Evolutionary conservation across 2,797 vertebrate species (phyloP), one percentile per base, ranked within the genome.

Genomic region (Zalophus californianus): DNA sequence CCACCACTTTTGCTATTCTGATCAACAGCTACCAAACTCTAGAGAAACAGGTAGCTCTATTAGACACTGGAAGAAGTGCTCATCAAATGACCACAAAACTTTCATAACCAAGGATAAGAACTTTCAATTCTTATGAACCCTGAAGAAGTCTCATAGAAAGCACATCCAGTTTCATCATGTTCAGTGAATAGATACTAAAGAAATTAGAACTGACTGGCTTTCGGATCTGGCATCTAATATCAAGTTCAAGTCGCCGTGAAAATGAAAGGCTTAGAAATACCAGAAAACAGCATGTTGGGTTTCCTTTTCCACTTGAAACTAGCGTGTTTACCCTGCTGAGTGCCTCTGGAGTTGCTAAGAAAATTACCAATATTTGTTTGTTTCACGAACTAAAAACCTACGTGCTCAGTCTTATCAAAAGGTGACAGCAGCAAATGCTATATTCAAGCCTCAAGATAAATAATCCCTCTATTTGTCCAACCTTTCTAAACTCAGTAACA

Each of bases 201-300:
- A 92, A 94, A 97, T 97, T 77, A 96, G 82, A 96, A 93, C 3
- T 44, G 56, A 90, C 82, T 82, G 41, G 60, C 44, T 95, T 94
- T 95, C 62, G 70, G 93, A 86, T 60, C 32, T 58, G 75, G 50
- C 20, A 77, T 84, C 52, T 68, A 83, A 38, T 50, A 95, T 72
- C 77, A 95, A 89, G 52, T 88, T 94, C 48, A 92, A 97, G 94
- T 91, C 41, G 29, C 48, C 73, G n/a, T 80, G 70, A 91, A 97
- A 96, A 91, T 78, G 18, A 97, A 96, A 95, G 75, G 35, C 9
- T 77, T 66, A 86, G 91, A 80, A 90, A 93, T 87, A 52, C 35
- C 62, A 95, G 70, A 93, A 13, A 9, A 79, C 20, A 91, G 25
- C 35, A 86, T 20, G 25, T 64, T 92, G n/a, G 7, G 21, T 70